Conservation (phyloP, 2,113 vertebrate genomes). For the Rhombomys opimus region DNA sequence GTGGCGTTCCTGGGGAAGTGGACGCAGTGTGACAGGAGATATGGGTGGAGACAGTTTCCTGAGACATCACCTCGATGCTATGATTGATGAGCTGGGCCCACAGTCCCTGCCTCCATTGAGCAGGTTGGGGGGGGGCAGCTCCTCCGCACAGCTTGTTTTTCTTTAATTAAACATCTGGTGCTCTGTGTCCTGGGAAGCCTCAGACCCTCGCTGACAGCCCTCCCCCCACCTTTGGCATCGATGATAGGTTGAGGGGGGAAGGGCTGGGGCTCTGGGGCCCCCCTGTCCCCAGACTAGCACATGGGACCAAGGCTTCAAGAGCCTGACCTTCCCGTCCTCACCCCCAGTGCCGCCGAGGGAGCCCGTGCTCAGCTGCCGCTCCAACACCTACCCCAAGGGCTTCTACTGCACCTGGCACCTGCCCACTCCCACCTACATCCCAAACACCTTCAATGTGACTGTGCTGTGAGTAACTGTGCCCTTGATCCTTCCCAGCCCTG, state of each 20-base stretch:
- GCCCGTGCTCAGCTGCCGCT: slow-evolving; percentile 93
- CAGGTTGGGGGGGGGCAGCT: slow-evolving; percentile 74
- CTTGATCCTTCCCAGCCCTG: slow-evolving; percentile 9
- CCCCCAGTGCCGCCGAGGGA: slow-evolving; percentile 90
- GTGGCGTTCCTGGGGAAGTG: background rate
- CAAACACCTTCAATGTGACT: slow-evolving; percentile 94
- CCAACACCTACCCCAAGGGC: slow-evolving; percentile 97
- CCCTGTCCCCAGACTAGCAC: slow-evolving; percentile 61
- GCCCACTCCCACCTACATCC: slow-evolving; percentile 92
- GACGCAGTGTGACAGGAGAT: slow-evolving; percentile 19
- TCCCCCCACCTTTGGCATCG: slow-evolving; percentile 74
- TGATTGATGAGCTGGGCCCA: slow-evolving; percentile 78
- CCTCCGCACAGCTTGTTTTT: slow-evolving; percentile 76
- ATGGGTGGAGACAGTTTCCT: slow-evolving; percentile 29
- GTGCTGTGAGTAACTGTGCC: slow-evolving; percentile 92
- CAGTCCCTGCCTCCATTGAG: slow-evolving; percentile 69
- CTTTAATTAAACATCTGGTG: slow-evolving; percentile 87
- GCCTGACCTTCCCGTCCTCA: slow-evolving; percentile 4
- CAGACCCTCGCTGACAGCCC: slow-evolving; percentile 81
- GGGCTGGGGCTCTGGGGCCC: slow-evolving; percentile 68
- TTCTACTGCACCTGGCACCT: slow-evolving; percentile 99
- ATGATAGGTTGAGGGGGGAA: slow-evolving; percentile 65
- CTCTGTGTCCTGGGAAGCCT: slow-evolving; percentile 83
- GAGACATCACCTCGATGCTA: slow-evolving; percentile 58
- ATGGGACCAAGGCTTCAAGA: slow-evolving; percentile 21